Conservation (phyloP, 2,888 invertebrate species). For the Apoda limacodes region DNA sequence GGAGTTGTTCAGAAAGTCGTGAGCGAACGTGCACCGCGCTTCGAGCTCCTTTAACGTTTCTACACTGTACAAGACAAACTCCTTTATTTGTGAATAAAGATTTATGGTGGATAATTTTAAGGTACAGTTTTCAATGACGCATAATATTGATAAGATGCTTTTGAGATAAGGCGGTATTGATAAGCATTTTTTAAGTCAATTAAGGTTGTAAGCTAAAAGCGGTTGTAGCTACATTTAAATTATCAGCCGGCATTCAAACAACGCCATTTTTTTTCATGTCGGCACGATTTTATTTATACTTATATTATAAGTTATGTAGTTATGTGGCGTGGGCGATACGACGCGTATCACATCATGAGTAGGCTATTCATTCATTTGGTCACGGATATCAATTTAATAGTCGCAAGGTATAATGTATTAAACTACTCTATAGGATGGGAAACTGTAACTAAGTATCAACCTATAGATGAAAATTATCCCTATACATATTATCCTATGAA, state of each 20-base stretch:
- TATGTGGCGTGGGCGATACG: slow-evolving; percentile 29
- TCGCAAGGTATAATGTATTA: slow-evolving; percentile 28
- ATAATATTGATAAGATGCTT: slow-evolving; percentile 25
- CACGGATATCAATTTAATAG: slow-evolving; percentile 34
- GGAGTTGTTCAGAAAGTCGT: slow-evolving; percentile 71
- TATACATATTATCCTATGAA: too few relatives aligned
- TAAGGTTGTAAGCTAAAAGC: slow-evolving; percentile 71
- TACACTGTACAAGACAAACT: slow-evolving; percentile 38
- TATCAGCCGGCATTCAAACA: slow-evolving; percentile 69
- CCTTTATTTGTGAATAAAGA: slow-evolving; percentile 21
- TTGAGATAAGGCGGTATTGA: slow-evolving; percentile 43
- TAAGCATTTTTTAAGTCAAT: slow-evolving; percentile 70
- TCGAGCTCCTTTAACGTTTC: slow-evolving; percentile 40
- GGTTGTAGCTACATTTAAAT: slow-evolving; percentile 71
- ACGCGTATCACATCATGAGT: slow-evolving; percentile 35
- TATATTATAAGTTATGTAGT: slow-evolving; percentile 53
- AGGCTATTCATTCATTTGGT: slow-evolving; percentile 43
- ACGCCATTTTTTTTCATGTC: slow-evolving; percentile 67
- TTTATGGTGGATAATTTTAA: slow-evolving; percentile 24
- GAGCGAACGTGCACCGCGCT: slow-evolving; percentile 69
- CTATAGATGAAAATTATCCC: too few relatives aligned
- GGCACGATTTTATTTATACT: slow-evolving; percentile 64
- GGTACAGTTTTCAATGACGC: slow-evolving; percentile 27
- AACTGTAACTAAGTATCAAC: too few relatives aligned
- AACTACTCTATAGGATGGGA: too few relatives aligned